Base-by-base conservation (phyloP, 2,797 vertebrate genomes). In the Apodemus agrarius region DNA sequence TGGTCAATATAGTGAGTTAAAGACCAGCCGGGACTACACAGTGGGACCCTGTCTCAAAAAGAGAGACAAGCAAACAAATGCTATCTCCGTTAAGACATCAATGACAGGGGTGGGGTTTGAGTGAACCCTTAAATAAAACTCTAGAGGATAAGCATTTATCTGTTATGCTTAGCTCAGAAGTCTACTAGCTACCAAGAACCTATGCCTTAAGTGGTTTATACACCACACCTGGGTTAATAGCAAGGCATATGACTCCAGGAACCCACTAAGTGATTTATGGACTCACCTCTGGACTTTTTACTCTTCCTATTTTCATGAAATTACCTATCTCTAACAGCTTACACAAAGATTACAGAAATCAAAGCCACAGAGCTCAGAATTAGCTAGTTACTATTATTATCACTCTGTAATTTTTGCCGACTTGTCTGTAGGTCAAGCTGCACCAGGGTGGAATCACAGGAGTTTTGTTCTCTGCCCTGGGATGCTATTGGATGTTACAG, bases 51-150 rank as follows among this genome's bases (percentile, higher is more conserved):
- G n/a, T 12, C 40, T 65, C 59, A 84, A 63, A 46, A 84, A 82
- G 21, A 82, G 13, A 63, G 26, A 84, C 6, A 54, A 81, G 52
- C 21, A 81, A 81, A 59, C 21, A 74, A 40, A 87, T 37, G 22
- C 19, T 61, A 16, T n/a, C 31, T 63, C 74, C 43, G 63, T 96
- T 97, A 97, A 97, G 86, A 95, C 75, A 94, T 31, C 3, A 97
- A 90, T 96, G 43, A 82, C 37, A 75, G 69, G 49, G 26, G 43
- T 80, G 16, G 10, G 17, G n/a, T 46, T 43, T 61, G 37, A 63
- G 10, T 3, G 54, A 84, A 78, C 34, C 29, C 40, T 37, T 37
- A 29, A 57, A 67, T 54, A 78, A 97, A 97, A 97, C 90, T 96
- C 94, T 95, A 92, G 91, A 93, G 37, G 14, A 40, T 8, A 96